These are phyloP conservation scores for Bedellia somnulentella DNA, from an alignment of 2,888 invertebrate genomes.

Conservation along the genomic window DNA sequence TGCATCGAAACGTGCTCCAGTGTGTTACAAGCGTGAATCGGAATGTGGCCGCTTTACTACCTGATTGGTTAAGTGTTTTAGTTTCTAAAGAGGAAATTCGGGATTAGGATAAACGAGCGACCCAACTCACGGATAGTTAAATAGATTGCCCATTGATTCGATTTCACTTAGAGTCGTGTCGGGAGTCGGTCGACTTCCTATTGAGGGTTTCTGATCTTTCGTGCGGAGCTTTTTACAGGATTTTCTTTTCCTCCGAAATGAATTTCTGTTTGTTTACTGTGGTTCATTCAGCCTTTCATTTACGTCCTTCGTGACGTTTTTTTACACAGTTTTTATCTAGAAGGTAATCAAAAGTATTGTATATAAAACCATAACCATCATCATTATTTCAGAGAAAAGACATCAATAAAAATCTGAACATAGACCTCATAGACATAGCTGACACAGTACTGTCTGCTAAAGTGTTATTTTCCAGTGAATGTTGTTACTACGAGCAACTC, in stretches of 20 bases:
- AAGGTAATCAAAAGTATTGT: no score
- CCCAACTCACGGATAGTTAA: slow-evolving; percentile 16
- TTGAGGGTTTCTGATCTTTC: neutral
- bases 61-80: slow-evolving; percentile 8
- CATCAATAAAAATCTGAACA: no score
- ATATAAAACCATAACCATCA: no score
- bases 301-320: no score
- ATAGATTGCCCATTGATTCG: slow-evolving; percentile 16
- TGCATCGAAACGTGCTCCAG: slow-evolving; percentile 40
- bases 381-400: no score
- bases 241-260: neutral
- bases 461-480: no score
- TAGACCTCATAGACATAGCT: no score
- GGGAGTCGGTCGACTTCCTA: no score
- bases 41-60: slow-evolving; percentile 21
- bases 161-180: slow-evolving; percentile 14
- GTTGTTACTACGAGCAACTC: no score
- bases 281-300: slow-evolving; percentile 11
- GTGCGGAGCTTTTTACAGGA: neutral
- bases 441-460: no score
- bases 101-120: slow-evolving; percentile 11
- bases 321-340: no score
- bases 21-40: slow-evolving; percentile 24
- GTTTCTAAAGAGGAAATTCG: slow-evolving; percentile 13
- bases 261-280: neutral